Conservation (phyloP, 2,797 vertebrate genomes). For the Urocyon cinereoargenteus region DNA sequence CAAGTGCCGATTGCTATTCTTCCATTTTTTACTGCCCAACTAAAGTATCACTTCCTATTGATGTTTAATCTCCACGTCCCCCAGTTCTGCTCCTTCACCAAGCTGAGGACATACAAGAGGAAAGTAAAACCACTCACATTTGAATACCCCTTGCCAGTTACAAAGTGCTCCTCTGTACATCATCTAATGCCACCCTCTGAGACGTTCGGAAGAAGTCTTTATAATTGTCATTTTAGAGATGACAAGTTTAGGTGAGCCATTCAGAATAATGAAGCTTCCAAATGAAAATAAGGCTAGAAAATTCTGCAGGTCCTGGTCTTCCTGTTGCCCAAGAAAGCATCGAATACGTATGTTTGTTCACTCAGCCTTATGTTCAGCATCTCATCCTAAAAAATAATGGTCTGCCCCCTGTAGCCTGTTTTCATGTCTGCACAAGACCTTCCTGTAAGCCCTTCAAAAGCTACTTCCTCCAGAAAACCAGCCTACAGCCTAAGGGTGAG, state of each 20-base stretch:
- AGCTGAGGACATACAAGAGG: not conserved
- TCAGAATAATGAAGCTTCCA: conserved; percentile 47
- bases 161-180: not conserved
- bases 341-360: not conserved
- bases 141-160: not conserved
- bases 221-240: not conserved
- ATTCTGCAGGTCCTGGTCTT: not conserved
- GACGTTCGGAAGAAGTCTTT: conserved; percentile 17
- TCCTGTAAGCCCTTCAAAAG: conserved; percentile 57
- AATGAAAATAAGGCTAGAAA: conserved; percentile 12
- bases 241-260: not conserved
- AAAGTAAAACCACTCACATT: not conserved
- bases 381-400: conserved; percentile 57
- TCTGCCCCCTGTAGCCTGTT: not conserved
- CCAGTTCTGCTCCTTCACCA: not conserved
- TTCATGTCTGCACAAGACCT: conserved; percentile 48
- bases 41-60: conserved; percentile 7
- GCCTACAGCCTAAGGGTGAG: conserved; percentile 34
- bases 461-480: conserved; percentile 48
- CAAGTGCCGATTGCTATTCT: conserved; percentile 27
- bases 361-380: not conserved
- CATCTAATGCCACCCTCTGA: not conserved
- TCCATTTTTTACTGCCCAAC: not conserved
- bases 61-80: conserved; percentile 54
- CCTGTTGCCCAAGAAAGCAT: conserved; percentile 11